Conservation (phyloP, 1,140 invertebrate species). For the Hycleus cichorii region DNA sequence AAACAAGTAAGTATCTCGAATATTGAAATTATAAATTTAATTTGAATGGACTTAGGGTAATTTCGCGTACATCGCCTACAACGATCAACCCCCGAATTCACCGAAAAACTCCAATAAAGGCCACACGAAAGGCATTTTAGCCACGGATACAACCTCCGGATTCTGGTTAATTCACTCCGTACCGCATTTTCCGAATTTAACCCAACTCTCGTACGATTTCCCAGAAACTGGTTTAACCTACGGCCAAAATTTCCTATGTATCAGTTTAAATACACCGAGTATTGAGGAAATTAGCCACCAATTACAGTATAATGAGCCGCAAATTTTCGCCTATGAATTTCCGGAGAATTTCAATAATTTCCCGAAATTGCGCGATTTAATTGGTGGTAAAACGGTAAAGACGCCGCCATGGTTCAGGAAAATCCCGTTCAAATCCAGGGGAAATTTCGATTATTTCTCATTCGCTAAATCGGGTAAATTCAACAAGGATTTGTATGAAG, state of each 20-base stretch:
- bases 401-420: constrained; percentile 56
- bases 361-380: constrained; percentile 53
- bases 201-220: constrained; percentile 55
- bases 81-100: constrained; percentile 69
- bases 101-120: constrained; percentile 52
- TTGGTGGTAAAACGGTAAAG: constrained; percentile 52
- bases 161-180: constrained; percentile 91
- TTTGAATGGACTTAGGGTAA: constrained; percentile 30
- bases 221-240: constrained; percentile 62
- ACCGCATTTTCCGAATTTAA: constrained; percentile 65
- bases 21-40: constrained; percentile 15
- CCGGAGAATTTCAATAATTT: constrained; percentile 46
- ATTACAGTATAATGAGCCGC: constrained; percentile 69
- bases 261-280: constrained; percentile 58
- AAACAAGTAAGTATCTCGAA: neutral
- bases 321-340: constrained; percentile 55
- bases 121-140: constrained; percentile 79
- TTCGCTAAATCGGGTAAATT: constrained; percentile 75
- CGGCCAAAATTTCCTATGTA: constrained; percentile 84
- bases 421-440: constrained; percentile 49
- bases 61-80: constrained; percentile 65
- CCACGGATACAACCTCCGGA: constrained; percentile 61
- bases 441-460: constrained; percentile 55
- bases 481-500: constrained; percentile 77
- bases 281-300: constrained; percentile 66